phyloP scores from a whole-genome alignment of 2,888 invertebrate genomes.

The Mycalesis mineus region DNA sequence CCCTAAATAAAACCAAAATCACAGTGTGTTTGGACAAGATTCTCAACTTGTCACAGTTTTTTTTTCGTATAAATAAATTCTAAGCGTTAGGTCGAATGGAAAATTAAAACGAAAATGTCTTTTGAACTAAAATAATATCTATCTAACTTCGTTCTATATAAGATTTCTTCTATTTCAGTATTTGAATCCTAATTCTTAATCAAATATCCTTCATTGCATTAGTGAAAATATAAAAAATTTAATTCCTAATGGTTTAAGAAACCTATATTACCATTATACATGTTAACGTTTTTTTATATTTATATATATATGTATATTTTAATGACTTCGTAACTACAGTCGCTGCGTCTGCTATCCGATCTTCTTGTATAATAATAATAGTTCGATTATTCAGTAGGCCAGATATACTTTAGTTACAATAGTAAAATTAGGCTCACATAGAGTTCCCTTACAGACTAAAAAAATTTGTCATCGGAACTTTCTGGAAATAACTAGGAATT shows the following conservation, averaged over 20 bases:
- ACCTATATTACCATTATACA: slow-evolving; percentile 72
- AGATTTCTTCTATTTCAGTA: slow-evolving; percentile 53
- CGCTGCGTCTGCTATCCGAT: slow-evolving; percentile 33
- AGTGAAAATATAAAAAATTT: slow-evolving; percentile 74
- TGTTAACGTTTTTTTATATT: slow-evolving; percentile 69
- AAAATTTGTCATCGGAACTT: slow-evolving; percentile 46
- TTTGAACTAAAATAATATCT: slow-evolving; percentile 66
- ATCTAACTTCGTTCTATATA: slow-evolving; percentile 59
- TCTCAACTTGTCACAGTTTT: slow-evolving; percentile 66
- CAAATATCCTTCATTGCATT: slow-evolving; percentile 70
- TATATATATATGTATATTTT: slow-evolving; percentile 52
- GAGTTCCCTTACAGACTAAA: slow-evolving; percentile 52
- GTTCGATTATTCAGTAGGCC: slow-evolving; percentile 71
- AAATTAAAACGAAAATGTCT: slow-evolving; percentile 58
- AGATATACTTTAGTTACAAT: slow-evolving; percentile 55
- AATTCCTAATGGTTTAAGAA: slow-evolving; percentile 73
- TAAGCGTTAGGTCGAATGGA: slow-evolving; percentile 57
- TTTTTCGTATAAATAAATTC: slow-evolving; percentile 68
- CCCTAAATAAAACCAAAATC: slow-evolving; percentile 76
- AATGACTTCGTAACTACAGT: slow-evolving; percentile 41
- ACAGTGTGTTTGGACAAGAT: slow-evolving; percentile 72
- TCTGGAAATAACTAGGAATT: slow-evolving; percentile 44
- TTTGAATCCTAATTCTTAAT: slow-evolving; percentile 61
- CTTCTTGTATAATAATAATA: slow-evolving; percentile 42
- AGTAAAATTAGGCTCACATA: slow-evolving; percentile 65